Evolutionary conservation across 2,888 invertebrate genomes (phyloP), one percentile per base, ranked within the genome.

Genomic region (Chironomus riparius): DNA sequence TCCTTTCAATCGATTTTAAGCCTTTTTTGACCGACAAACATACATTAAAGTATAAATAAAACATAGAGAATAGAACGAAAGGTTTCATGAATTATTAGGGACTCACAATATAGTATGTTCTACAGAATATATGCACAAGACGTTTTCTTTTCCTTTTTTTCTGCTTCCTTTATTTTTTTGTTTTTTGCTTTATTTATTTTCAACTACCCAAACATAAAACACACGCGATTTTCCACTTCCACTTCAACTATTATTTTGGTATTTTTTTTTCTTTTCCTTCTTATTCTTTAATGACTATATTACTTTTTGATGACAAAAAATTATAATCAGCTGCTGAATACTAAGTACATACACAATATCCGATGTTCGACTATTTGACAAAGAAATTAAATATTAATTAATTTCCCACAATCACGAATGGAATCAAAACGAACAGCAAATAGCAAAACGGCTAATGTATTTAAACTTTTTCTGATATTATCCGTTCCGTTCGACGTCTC

Each of bases 401-500:
- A 22, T 65, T 65, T 65, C 65, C 22, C 24, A 65, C 65, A 65
- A 22, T 65, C 22, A 13, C 65, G 38, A 38, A 10, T 38, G 2
- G 38, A 38, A 38, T 38, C 38, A 38, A 65, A 18, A 65, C 65
- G 65, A 24, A 65, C n/a, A 56, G n/a, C 10, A 65, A 50, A 24
- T 22, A 65, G 65, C 65, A 24, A 56, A 56, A 65, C 12, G 22
- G 13, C 2, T 65, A n/a, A n/a, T 50, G 50, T 15, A 28, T 38
- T 38, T 38, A 38, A 38, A 38, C 7, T 10, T 38, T 38, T 56
- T 56, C 56, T 21, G 65, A 65, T 24, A 21, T 65, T 65, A 65
- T 21, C 65, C 65, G 65, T 65, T 65, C 72, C 61, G 72, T 62
- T 61, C 72, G 62, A 73, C 61, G 72, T 62, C 72, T 73, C 72